A percentile compares a stretch with the other conserved stretches of the same genome.
These are phyloP conservation scores for Melanotaenia boesemani DNA, from an alignment of 2,797 vertebrate species.

Conservation along the genomic window DNA sequence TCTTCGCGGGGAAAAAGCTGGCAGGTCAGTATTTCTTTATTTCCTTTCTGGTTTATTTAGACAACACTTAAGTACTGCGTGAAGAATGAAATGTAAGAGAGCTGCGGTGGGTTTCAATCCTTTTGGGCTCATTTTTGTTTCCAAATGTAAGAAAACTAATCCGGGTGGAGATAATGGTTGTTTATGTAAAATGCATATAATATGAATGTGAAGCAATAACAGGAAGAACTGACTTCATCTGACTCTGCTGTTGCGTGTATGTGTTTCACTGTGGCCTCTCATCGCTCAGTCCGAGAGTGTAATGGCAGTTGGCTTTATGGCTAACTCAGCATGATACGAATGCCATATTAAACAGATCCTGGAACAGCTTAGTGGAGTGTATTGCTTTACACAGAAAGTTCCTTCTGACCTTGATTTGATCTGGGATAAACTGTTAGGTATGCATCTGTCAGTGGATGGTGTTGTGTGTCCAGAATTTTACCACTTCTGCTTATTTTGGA, in stretches of 20 bases:
- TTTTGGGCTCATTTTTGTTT: slow-evolving; percentile 18
- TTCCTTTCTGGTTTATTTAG: slow-evolving; percentile 38
- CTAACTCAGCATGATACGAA: slow-evolving; percentile 72
- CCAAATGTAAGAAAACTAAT: slow-evolving; percentile 35
- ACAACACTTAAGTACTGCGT: slow-evolving; percentile 16
- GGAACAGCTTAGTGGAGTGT: slow-evolving; percentile 34
- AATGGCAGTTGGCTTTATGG: slow-evolving; percentile 63
- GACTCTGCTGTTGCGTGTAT: slow-evolving; percentile 51
- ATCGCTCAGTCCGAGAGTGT: slow-evolving; percentile 59
- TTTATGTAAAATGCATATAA: slow-evolving; percentile 67
- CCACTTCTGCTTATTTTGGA: slow-evolving; percentile 59
- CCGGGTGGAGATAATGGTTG: slow-evolving; percentile 65
- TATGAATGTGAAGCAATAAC: slow-evolving; percentile 57
- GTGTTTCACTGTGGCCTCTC: slow-evolving; percentile 67
- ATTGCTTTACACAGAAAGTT: slow-evolving; percentile 53
- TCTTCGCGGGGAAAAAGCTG: neutral
- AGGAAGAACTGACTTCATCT: slow-evolving; percentile 62
- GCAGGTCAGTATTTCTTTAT: slow-evolving; percentile 12
- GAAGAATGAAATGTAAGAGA: slow-evolving; percentile 8
- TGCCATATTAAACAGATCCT: slow-evolving; percentile 64
- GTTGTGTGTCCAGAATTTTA: slow-evolving; percentile 40
- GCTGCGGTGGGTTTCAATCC: slow-evolving; percentile 20
- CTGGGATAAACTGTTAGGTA: slow-evolving; percentile 52
- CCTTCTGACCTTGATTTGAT: slow-evolving; percentile 67
- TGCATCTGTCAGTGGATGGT: slow-evolving; percentile 53